These are phyloP conservation scores for Aspidiotus rigidus DNA, from an alignment of 2,888 invertebrate species.

Conservation along the genomic window DNA sequence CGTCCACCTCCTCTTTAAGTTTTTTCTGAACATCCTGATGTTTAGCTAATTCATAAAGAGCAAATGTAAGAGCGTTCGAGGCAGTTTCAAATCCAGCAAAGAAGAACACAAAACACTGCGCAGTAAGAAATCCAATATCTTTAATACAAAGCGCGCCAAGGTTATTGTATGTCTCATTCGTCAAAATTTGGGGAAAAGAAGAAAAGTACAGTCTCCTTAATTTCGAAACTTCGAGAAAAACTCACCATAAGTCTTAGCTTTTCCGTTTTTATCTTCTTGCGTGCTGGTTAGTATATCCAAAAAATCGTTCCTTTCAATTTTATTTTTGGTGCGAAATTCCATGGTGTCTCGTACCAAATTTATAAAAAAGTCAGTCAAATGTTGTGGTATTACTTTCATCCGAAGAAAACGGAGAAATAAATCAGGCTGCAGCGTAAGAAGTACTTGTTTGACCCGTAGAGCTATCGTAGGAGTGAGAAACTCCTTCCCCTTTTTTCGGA, in stretches of 20 bases:
- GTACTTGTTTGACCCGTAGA: not conserved
- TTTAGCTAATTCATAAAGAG: conserved; percentile 24
- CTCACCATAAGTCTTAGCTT: no score
- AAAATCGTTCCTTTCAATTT: conserved; percentile 25
- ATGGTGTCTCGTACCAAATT: conserved; percentile 19
- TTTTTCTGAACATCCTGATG: conserved; percentile 17
- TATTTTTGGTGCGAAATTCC: conserved; percentile 9
- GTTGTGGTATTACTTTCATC: not conserved
- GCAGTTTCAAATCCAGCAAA: conserved; percentile 29
- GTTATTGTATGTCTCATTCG: no score
- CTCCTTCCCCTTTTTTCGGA: conserved; percentile 11
- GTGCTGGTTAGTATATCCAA: conserved; percentile 13
- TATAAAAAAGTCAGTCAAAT: conserved; percentile 5
- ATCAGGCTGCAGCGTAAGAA: no score
- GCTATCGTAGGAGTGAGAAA: conserved; percentile 6
- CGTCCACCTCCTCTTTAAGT: conserved; percentile 14
- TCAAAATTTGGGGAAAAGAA: no score
- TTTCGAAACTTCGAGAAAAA: no score
- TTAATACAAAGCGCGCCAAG: no score
- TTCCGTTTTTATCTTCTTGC: no score
- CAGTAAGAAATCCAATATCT: conserved; percentile 16
- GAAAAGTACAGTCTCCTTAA: no score
- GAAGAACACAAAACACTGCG: conserved; percentile 28
- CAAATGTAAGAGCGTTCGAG: conserved; percentile 13
- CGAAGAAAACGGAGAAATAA: no score